A percentile compares a stretch with the other conserved stretches of the same genome.
phyloP scores from a whole-genome alignment of 2,797 vertebrate species.

The Pampus argenteus region DNA sequence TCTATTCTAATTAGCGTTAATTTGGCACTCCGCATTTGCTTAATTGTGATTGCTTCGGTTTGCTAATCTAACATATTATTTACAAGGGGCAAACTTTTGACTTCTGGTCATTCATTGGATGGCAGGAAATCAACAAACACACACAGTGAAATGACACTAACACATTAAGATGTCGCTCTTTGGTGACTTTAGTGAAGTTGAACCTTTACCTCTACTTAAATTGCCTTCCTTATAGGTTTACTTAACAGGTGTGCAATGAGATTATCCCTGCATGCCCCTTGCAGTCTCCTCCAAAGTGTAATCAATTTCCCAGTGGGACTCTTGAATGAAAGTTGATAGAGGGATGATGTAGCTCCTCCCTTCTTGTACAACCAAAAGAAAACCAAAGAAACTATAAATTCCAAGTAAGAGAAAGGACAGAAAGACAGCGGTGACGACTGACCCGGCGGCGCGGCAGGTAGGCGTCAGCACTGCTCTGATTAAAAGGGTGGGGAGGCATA shows the following conservation, averaged over 20 bases:
- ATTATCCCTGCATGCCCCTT: conserved; percentile 43
- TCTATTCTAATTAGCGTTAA: conserved; percentile 58
- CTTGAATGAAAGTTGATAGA: conserved; percentile 42
- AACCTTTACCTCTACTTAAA: conserved; percentile 8
- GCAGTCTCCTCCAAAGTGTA: conserved; percentile 39
- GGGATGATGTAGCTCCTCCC: conserved; percentile 32
- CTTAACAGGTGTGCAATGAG: conserved; percentile 47
- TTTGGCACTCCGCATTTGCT: conserved; percentile 27
- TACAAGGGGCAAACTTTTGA: conserved; percentile 5
- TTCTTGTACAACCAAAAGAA: conserved; percentile 30
- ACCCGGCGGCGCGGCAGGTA: conserved; percentile 44
- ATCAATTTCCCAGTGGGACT: conserved; percentile 49
- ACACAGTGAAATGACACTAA: neutral
- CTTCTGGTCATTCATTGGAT: neutral
- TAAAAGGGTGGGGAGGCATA: conserved; percentile 33
- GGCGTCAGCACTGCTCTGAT: conserved; percentile 64
- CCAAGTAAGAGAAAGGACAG: conserved; percentile 40
- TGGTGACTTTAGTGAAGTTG: neutral
- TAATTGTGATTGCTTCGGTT: conserved; percentile 47
- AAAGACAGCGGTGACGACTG: conserved; percentile 22
- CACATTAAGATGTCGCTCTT: neutral
- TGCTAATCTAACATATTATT: conserved; percentile 24
- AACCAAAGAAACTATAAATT: conserved; percentile 55
- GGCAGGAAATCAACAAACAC: neutral
- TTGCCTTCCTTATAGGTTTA: conserved; percentile 17